Evolutionary conservation across 2,797 vertebrate species (phyloP), one percentile per base, ranked within the genome.

Genomic region (Dryobates pubescens): DNA sequence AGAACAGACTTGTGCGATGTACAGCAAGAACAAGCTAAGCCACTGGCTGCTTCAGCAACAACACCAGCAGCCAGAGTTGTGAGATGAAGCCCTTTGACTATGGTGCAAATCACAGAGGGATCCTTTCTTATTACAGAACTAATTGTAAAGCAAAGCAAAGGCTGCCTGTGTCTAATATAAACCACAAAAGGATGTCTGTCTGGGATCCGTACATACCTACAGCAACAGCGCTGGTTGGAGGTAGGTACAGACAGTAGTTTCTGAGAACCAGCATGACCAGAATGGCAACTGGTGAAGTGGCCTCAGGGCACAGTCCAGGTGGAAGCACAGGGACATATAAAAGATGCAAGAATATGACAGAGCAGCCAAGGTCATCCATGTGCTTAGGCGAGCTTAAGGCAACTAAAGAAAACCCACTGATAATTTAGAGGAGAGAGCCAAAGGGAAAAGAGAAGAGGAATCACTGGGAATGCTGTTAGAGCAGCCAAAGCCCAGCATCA

Each of bases 311-410:
- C 83, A 79, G 56, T 30, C 86, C 67, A 54, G 79, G 7, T 53
- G 88, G 92, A 96, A 96, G 95, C 75, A 72, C 81, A 23, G 3
- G 43, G 67, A 15, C 53, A 75, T 58, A 65, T 43, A 6, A 2
- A 51, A 56, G 32, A 94, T 38, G 57, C 34, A 79, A 71, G 75
- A 82, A 49, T 30, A 69, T 7, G 88, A 93, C 69, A 88, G 71
- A 80, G 53, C 62, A 82, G 80, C 49, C 77, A 82, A 69, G 56
- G 95, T 95, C 89, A 90, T 57, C 82, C 53, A 76, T 3, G 29
- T 57, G 82, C 85, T 94, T 57, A 69, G 84, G 70, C 57, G 84
- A 88, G 87, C 92, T 94, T 95, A 96, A 95, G 95, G 95, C 92
- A 95, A 89, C 77, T 87, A 84, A 94, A 93, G 82, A 78, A 81